Base-by-base conservation (phyloP, 2,797 vertebrate genomes). In the Rhadinocentrus ornatus region DNA sequence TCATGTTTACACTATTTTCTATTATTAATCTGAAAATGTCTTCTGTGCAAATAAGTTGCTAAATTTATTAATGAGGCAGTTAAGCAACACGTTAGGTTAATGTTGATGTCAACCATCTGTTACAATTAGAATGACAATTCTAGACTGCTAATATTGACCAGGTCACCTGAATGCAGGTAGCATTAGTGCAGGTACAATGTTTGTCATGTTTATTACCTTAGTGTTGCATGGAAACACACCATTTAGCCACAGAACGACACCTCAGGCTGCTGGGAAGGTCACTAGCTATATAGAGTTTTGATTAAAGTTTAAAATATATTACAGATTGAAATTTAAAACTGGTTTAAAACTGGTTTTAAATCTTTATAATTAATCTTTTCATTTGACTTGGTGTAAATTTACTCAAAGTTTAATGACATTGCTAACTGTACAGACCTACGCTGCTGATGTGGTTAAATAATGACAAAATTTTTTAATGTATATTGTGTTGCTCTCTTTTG, bases 1-100 rank as follows among this genome's bases (percentile, higher is more conserved):
- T 66, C 48, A 46, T 48, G 15, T 44, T 35, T 55, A 35, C 32
- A 52, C 20, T 64, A 15, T 64, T 58, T 53, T 59, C 15, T 62
- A 16, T 16, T 29, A 54, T 27, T 7, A 59, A 64, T 12, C 39
- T 69, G 5, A 16, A 62, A 67, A 37, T 66, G 24, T 29, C 11
- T 24, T 68, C 18, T 11, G 56, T 29, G 34, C 26, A 32, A n/a
- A 37, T 35, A 22, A 22, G 20, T 22, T 59, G 12, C 16, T 15
- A 39, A 39, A 39, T 39, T 24, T 59, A 39, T 20, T 24, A 13
- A 20, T 13, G 32, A 46, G 48, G 50, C 7, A 61, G 26, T 44
- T 62, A 29, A 62, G 13, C 37, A 62, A 15, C 9, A 27, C 18
- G n/a, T 44, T 6, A 18, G 13, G 3, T 44, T 9, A 44, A 41